Evolutionary conservation across 2,797 vertebrate genomes (phyloP).

Genomic region (Tokudaia muenninki): DNA sequence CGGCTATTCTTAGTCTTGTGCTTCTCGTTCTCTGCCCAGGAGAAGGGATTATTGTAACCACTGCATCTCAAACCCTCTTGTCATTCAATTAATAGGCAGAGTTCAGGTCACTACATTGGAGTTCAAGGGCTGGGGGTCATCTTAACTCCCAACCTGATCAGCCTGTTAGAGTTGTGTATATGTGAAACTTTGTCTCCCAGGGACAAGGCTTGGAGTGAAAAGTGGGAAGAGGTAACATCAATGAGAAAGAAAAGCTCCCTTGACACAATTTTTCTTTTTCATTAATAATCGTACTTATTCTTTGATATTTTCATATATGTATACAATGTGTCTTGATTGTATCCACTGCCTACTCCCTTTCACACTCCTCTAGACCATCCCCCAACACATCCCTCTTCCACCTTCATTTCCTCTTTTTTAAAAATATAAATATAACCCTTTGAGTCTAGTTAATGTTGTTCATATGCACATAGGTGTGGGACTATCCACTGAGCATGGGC

Average conservation of each 20-base stretch:
- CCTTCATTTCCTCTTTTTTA: neutral
- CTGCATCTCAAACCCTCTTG: slow-evolving; percentile 22
- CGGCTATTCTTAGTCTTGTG: slow-evolving; percentile 73
- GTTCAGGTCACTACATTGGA: slow-evolving; percentile 27
- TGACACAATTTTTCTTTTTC: neutral
- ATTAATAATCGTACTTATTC: neutral
- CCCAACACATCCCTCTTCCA: neutral
- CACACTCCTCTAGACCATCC: neutral
- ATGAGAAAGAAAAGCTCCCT: neutral
- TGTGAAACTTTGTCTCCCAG: neutral
- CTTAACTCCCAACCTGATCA: slow-evolving; percentile 50
- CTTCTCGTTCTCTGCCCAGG: slow-evolving; percentile 65
- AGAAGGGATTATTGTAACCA: slow-evolving; percentile 68
- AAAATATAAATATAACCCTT: too few relatives aligned
- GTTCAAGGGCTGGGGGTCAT: slow-evolving; percentile 4
- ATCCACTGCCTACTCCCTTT: neutral
- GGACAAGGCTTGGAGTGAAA: neutral
- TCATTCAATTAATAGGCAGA: slow-evolving; percentile 59
- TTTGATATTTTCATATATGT: neutral
- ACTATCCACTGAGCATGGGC: too few relatives aligned
- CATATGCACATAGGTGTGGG: neutral
- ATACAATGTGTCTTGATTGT: neutral
- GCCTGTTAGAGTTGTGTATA: neutral
- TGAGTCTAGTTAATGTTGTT: neutral
- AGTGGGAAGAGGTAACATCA: neutral